Base-by-base conservation (phyloP, 2,888 invertebrate genomes). In the Linnaemya tessellans region DNA sequence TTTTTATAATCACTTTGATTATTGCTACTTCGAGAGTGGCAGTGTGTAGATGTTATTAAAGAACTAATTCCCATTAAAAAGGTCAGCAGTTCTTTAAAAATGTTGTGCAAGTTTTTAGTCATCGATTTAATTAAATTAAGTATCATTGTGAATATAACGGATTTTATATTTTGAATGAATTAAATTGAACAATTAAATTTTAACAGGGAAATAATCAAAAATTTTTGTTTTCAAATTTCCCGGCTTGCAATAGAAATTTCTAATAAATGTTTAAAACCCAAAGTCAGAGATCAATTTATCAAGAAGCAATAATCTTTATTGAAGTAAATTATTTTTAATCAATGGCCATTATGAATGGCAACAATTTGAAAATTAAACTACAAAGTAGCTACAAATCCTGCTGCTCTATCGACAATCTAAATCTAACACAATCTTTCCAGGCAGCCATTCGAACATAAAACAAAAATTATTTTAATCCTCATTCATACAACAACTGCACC, bases 311-410 rank as follows among this genome's bases (percentile, higher is more conserved):
- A 62, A 81, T 81, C 62, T 81, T 68, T 81, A 75, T 75, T 75
- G 54, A 62, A 75, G 70, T 70, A 70, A 54, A 75, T 75, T 81
- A 58, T 77, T 74, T 49, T 56, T 41, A 80, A 74, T 54, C 67
- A 54, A 25, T 64, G 54, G 41, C 35, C 38, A 73, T 64, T 80
- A 70, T 70, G 56, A 80, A 70, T 75, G 74, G 74, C 80, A 70
- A 75, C 74, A 70, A 84, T 84, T 79, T 80, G 58, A 80, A 83
- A 80, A 84, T 80, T 80, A 79, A 74, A 74, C 71, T 74, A 74
- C 83, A 68, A 84, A 84, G 68, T 68, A 75, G 74, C 84, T 70
- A 75, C 74, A 84, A 84, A 80, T 84, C 84, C 56, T 70, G 13
- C n/a, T 18, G 38, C 3, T 41, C 58, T 75, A 80, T 80, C 84